A percentile compares a stretch with the other conserved stretches of the same genome.
phyloP scores from a whole-genome alignment of 2,113 vertebrate genomes.

The Steatornis caripensis region DNA sequence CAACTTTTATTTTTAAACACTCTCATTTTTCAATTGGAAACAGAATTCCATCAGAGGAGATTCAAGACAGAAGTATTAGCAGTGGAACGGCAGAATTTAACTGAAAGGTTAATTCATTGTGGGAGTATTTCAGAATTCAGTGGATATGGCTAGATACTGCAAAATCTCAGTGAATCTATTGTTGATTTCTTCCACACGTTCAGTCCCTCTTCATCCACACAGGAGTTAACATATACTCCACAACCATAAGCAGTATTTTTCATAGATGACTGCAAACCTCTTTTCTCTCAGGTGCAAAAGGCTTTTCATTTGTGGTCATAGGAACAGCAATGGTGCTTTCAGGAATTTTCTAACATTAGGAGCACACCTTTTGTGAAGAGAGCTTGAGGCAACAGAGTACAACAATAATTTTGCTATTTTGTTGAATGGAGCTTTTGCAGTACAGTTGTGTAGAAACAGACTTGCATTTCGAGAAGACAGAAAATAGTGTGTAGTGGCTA shows the following conservation, averaged over 20 bases:
- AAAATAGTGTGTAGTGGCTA: background rate
- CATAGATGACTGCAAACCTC: background rate
- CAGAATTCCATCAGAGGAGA: background rate
- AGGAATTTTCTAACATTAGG: background rate
- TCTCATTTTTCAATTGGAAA: background rate
- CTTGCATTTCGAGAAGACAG: background rate
- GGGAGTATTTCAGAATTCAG: background rate
- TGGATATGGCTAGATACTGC: background rate
- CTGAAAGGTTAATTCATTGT: background rate
- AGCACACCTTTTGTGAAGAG: background rate
- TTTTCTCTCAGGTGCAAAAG: background rate
- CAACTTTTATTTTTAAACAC: slow-evolving; percentile 15
- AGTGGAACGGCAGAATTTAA: background rate
- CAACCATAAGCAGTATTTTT: background rate
- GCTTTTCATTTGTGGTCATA: background rate
- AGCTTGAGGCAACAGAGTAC: background rate
- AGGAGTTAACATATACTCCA: background rate
- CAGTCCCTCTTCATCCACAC: background rate
- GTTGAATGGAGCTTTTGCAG: background rate
- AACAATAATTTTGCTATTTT: background rate
- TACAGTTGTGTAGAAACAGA: background rate
- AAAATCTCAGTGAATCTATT: background rate
- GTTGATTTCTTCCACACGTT: background rate
- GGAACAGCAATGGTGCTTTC: background rate
- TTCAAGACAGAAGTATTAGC: background rate